Conservation (phyloP, 2,888 invertebrate species). For the Pristionchus exspectatus region DNA sequence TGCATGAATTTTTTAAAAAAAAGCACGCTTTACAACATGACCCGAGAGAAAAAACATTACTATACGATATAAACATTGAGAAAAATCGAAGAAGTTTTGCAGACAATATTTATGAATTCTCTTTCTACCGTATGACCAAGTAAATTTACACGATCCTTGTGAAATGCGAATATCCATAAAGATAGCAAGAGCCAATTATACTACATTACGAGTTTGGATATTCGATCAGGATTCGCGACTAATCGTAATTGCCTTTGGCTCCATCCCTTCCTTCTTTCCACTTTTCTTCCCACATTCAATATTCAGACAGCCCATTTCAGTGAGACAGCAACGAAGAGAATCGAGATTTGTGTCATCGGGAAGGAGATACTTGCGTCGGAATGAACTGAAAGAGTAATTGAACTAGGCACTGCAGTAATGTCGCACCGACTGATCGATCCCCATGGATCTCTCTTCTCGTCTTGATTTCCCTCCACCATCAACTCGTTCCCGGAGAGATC, state of each 20-base stretch:
- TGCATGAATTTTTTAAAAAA: no score
- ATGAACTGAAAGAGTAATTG: background rate
- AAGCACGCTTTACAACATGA: no score
- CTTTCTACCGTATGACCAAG: no score
- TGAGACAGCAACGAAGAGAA: constrained; percentile 28
- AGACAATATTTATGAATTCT: no score
- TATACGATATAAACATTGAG: no score
- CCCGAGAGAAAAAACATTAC: no score
- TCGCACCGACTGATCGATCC: background rate
- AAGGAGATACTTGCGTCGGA: constrained; percentile 37
- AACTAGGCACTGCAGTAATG: background rate
- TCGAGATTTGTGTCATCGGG: constrained; percentile 29
- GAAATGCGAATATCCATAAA: no score
- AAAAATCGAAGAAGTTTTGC: no score
- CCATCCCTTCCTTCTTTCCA: background rate
- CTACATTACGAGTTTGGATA: background rate
- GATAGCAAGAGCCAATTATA: background rate
- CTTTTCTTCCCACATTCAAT: constrained; percentile 16
- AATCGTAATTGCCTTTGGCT: constrained; percentile 5
- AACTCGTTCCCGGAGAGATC: background rate
- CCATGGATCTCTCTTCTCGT: constrained; percentile 22
- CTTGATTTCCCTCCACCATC: constrained; percentile 32
- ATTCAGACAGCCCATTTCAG: constrained; percentile 30
- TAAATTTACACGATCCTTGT: no score
- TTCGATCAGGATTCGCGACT: background rate